Evolutionary conservation across 2,113 vertebrate species (phyloP).

Genomic region (Amblyornis subalaris): DNA sequence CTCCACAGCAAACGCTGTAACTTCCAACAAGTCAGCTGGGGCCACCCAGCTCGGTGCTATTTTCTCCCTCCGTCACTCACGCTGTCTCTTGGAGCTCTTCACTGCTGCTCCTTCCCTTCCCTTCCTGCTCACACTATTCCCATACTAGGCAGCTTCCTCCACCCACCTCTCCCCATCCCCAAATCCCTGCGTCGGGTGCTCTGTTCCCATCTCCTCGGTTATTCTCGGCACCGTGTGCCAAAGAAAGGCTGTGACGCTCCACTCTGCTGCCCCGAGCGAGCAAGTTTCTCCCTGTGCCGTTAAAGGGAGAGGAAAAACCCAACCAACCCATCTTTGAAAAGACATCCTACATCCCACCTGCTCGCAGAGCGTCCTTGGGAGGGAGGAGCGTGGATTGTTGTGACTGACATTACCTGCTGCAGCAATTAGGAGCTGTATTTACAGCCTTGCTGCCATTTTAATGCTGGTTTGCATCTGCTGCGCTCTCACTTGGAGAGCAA

Average conservation of each 20-base stretch:
- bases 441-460: slow-evolving; percentile 60
- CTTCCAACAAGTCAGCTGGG: not conserved
- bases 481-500: slow-evolving; percentile 45
- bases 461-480: slow-evolving; percentile 62
- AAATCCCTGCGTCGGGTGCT: not conserved
- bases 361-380: not conserved
- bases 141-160: slow-evolving; percentile 1
- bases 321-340: not conserved
- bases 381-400: not conserved
- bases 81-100: not conserved
- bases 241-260: not conserved
- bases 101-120: not conserved
- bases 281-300: not conserved
- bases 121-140: slow-evolving; percentile 5
- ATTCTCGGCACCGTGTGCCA: not conserved
- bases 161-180: slow-evolving; percentile 15
- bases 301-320: not conserved
- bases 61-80: not conserved
- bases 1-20: not conserved
- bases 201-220: not conserved
- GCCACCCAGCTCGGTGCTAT: not conserved
- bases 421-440: slow-evolving; percentile 63
- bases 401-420: slow-evolving; percentile 45
- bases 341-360: not conserved
- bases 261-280: not conserved